phyloP scores from a whole-genome alignment of 2,113 vertebrate genomes.

The Cathartes aura region DNA sequence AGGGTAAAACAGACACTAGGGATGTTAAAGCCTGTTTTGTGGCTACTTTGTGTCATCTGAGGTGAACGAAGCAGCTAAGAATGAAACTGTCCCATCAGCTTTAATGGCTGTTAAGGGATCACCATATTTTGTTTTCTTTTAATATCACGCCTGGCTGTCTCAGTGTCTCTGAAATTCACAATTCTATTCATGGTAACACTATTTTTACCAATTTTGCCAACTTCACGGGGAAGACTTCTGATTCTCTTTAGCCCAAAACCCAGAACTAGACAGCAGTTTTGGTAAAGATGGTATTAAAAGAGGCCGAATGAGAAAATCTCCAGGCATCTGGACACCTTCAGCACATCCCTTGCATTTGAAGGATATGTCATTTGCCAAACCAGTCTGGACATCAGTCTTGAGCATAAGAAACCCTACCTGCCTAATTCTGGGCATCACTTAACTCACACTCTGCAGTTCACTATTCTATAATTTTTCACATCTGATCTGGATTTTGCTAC shows the following conservation, averaged over 20 bases:
- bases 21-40: neutral
- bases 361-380: neutral
- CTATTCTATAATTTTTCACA: neutral
- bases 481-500: slow-evolving; percentile 42
- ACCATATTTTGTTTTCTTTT: neutral
- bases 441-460: neutral
- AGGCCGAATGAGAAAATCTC: neutral
- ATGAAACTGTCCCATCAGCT: neutral
- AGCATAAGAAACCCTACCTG: neutral
- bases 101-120: neutral
- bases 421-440: neutral
- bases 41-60: neutral
- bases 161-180: neutral
- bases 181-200: fast-evolving
- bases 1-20: neutral
- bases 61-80: neutral
- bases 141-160: neutral
- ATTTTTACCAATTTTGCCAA: neutral
- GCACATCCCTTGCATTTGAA: neutral
- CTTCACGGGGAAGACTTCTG: fast-evolving
- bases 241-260: neutral
- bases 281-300: neutral
- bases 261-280: neutral
- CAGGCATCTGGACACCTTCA: neutral
- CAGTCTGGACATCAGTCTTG: neutral